These are phyloP conservation scores for Amphimallon solstitiale DNA, from an alignment of 2,888 invertebrate species.

Conservation along the genomic window DNA sequence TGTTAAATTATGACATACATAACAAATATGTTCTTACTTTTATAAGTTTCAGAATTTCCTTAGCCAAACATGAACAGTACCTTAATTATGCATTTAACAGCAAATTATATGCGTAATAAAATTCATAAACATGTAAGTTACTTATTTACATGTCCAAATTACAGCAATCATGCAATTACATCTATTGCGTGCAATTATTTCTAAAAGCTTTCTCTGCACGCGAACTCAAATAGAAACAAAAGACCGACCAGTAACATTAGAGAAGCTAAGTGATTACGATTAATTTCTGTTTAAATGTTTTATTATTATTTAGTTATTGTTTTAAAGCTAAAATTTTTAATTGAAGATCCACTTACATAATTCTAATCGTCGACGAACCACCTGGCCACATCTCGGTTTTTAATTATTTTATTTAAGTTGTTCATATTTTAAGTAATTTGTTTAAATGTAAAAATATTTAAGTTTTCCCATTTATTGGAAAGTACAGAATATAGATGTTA, in stretches of 20 bases:
- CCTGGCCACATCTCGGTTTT: slow-evolving; percentile 31
- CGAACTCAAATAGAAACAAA: slow-evolving; percentile 33
- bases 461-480: slow-evolving; percentile 24
- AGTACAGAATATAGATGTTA: not conserved
- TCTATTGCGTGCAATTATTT: not conserved
- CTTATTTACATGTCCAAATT: too few relatives aligned
- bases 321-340: slow-evolving; percentile 45
- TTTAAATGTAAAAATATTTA: slow-evolving; percentile 44
- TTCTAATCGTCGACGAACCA: slow-evolving; percentile 28
- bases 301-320: slow-evolving; percentile 42
- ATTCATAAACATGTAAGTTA: too few relatives aligned
- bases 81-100: not conserved
- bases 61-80: too few relatives aligned
- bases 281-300: slow-evolving; percentile 35
- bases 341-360: slow-evolving; percentile 44
- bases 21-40: too few relatives aligned
- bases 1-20: too few relatives aligned
- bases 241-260: slow-evolving; percentile 9
- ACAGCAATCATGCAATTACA: too few relatives aligned
- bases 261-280: slow-evolving; percentile 5
- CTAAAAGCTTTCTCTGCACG: not conserved
- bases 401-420: slow-evolving; percentile 32
- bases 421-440: slow-evolving; percentile 41
- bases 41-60: too few relatives aligned
- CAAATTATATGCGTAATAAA: not conserved